phyloP scores from a whole-genome alignment of 2,113 vertebrate species.

The Lepisosteus oculatus region DNA sequence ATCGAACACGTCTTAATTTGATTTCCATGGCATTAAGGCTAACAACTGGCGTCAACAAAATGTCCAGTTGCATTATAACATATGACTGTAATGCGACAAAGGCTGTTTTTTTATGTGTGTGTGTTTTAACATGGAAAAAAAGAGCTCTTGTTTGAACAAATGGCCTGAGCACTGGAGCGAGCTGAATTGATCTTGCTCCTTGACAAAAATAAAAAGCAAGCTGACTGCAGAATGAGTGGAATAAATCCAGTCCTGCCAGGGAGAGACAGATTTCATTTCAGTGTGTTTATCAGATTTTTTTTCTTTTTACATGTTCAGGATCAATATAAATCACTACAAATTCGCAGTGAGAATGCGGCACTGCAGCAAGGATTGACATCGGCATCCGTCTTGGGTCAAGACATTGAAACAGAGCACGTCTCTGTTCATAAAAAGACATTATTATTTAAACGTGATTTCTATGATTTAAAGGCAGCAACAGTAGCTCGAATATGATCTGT shows the following conservation, averaged over 20 bases:
- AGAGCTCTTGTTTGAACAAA: not conserved
- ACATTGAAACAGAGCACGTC: no score
- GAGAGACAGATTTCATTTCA: not conserved
- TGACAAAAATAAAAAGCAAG: no score
- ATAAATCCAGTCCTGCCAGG: not conserved
- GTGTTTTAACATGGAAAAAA: not conserved
- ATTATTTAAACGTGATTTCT: no score
- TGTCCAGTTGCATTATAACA: constrained; percentile 30
- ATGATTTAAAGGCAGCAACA: no score
- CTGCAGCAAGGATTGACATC: no score
- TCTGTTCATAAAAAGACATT: no score
- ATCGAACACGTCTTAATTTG: constrained; percentile 55
- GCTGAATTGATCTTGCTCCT: no score
- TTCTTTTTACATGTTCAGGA: not conserved
- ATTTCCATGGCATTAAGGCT: constrained; percentile 63
- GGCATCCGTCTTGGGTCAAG: no score
- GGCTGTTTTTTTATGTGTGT: not conserved
- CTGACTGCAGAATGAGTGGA: no score
- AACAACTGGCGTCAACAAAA: constrained; percentile 53
- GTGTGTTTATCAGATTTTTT: no score
- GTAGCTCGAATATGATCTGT: no score
- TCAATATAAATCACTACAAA: not conserved
- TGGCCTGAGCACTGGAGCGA: no score
- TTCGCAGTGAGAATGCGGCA: not conserved
- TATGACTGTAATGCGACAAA: not conserved